Evolutionary conservation across 1,140 invertebrate species (phyloP).

Genomic region (Nephila pilipes): DNA sequence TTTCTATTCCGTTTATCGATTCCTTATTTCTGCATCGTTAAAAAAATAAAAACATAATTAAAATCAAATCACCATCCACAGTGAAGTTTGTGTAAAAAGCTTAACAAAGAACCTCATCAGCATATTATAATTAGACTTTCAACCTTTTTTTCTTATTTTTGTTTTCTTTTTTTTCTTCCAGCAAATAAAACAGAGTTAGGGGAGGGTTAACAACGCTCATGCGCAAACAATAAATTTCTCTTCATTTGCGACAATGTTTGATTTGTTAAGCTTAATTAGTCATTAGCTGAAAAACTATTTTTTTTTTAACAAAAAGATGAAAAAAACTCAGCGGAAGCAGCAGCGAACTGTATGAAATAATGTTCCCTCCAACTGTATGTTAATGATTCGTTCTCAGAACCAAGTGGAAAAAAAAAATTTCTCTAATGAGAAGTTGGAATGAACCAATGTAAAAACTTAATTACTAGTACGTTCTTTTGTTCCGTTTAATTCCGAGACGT

Average conservation of each 20-base stretch:
- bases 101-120: constrained; percentile 24
- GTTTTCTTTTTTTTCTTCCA: neutral
- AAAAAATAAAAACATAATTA: constrained; percentile 14
- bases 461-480: constrained; percentile 68
- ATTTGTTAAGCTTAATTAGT: constrained; percentile 72
- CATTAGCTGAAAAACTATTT: constrained; percentile 59
- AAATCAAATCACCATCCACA: neutral
- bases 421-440: constrained; percentile 60
- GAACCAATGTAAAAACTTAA: constrained; percentile 73
- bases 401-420: constrained; percentile 3
- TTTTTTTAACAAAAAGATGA: neutral
- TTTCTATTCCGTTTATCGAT: neutral
- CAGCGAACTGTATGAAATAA: constrained; percentile 48
- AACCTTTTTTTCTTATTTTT: neutral
- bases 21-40: neutral
- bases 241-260: constrained; percentile 72
- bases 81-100: neutral
- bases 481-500: constrained; percentile 61
- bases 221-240: constrained; percentile 44
- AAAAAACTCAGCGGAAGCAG: constrained; percentile 14
- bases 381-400: constrained; percentile 58
- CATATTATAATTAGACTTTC: constrained; percentile 13
- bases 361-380: constrained; percentile 47
- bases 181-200: neutral
- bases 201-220: neutral